A percentile compares a stretch with the other conserved stretches of the same genome.
phyloP scores from a whole-genome alignment of 2,888 invertebrate genomes.

The Neoitamus cyanurus region DNA sequence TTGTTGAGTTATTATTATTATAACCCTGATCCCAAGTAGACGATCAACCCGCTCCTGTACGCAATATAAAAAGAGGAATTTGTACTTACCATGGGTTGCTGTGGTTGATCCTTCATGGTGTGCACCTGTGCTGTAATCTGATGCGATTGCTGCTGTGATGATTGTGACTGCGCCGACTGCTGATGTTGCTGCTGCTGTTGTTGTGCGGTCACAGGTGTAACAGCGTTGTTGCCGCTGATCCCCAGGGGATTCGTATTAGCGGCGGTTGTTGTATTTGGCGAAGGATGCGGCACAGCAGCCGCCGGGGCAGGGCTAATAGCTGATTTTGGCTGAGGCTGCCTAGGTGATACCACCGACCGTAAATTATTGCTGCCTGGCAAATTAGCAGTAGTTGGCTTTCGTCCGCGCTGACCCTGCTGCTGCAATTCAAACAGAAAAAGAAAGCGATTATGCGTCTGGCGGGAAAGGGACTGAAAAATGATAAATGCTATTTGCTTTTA shows the following conservation, averaged over 20 bases:
- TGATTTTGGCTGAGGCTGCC: constrained; percentile 53
- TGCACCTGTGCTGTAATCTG: constrained; percentile 66
- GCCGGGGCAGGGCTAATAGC: constrained; percentile 56
- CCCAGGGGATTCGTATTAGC: constrained; percentile 50
- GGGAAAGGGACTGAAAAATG: constrained; percentile 14
- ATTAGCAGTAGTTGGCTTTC: constrained; percentile 52
- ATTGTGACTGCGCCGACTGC: constrained; percentile 54
- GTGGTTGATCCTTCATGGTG: constrained; percentile 68
- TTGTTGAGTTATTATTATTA: too few relatives aligned
- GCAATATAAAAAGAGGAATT: not conserved
- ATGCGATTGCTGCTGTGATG: constrained; percentile 57
- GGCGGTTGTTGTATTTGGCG: constrained; percentile 54
- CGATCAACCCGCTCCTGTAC: not conserved
- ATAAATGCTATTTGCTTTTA: constrained; percentile 42
- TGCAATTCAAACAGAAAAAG: constrained; percentile 45
- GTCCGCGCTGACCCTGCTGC: constrained; percentile 55
- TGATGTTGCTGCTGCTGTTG: constrained; percentile 57
- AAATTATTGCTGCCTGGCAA: constrained; percentile 50
- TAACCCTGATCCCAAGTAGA: not conserved
- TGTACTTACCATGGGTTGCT: constrained; percentile 66
- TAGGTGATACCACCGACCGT: constrained; percentile 53
- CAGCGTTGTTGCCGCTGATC: constrained; percentile 46
- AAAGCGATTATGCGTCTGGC: not conserved
- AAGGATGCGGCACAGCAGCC: constrained; percentile 55
- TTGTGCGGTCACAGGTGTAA: constrained; percentile 43